phyloP scores from a whole-genome alignment of 2,888 invertebrate species.

The Diarsia rubi region DNA sequence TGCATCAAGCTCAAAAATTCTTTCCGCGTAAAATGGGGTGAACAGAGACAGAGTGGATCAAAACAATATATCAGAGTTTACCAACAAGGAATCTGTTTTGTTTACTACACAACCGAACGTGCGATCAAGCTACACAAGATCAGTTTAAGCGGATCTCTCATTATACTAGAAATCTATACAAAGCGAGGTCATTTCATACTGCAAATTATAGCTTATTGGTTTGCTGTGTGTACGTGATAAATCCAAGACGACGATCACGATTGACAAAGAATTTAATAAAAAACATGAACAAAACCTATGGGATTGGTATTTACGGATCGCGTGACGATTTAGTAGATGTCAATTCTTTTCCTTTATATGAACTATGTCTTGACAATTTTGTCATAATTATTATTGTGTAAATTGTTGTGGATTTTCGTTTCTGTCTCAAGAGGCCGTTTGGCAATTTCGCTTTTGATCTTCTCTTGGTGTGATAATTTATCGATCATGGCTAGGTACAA shows the following conservation, averaged over 20 bases:
- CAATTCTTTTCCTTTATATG: constrained; percentile 26
- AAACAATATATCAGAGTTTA: too few relatives aligned
- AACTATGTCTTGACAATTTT: constrained; percentile 2
- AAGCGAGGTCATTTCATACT: too few relatives aligned
- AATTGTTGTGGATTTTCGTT: not conserved
- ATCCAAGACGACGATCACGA: constrained; percentile 10
- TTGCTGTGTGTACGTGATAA: not conserved
- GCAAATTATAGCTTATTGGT: too few relatives aligned
- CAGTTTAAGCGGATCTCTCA: too few relatives aligned
- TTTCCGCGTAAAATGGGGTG: too few relatives aligned
- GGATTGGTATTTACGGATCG: constrained; percentile 32
- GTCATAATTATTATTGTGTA: constrained; percentile 6
- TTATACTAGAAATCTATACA: too few relatives aligned
- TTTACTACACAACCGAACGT: too few relatives aligned
- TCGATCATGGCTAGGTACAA: not conserved
- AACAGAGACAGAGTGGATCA: too few relatives aligned
- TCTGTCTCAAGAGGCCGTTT: not conserved
- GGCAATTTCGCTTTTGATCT: not conserved
- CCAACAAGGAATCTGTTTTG: too few relatives aligned
- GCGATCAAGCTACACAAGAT: too few relatives aligned
- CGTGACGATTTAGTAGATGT: constrained; percentile 19
- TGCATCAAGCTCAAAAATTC: too few relatives aligned
- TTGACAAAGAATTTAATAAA: constrained; percentile 6
- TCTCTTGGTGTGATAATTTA: not conserved
- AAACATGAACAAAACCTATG: constrained; percentile 27